These are phyloP conservation scores for Archaeoteleia sp. DNA, from an alignment of 2,888 invertebrate genomes.

Conservation along the genomic window DNA sequence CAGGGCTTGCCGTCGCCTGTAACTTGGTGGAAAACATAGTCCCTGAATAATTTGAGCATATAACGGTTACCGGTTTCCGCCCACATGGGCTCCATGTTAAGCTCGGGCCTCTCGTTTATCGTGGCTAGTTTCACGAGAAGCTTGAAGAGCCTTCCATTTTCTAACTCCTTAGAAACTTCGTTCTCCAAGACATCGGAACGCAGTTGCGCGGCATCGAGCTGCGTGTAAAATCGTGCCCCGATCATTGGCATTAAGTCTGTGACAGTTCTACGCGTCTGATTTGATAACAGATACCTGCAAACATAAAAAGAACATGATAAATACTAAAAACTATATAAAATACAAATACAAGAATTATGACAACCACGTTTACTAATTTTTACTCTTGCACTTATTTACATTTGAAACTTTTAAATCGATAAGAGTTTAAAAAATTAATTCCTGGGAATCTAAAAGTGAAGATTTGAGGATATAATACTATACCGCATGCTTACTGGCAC, in stretches of 20 bases:
- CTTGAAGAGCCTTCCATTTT: conserved; percentile 94
- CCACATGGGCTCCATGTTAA: conserved; percentile 95
- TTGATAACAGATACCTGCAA: conserved; percentile 84
- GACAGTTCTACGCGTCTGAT: conserved; percentile 83
- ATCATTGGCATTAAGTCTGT: conserved; percentile 99
- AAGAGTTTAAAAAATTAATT: no score
- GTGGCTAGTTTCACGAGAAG: conserved; percentile 93
- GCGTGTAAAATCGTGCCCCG: conserved; percentile 96
- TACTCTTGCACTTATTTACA: no score
- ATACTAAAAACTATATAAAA: not conserved
- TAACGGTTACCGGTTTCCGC: conserved; percentile 99
- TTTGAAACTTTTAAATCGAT: no score
- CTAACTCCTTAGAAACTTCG: conserved; percentile 93
- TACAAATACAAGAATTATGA: no score
- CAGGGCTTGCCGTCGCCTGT: conserved; percentile 94
- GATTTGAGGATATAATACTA: no score
- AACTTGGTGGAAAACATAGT: conserved; percentile 97
- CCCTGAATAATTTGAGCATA: conserved; percentile 97
- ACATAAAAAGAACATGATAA: not conserved
- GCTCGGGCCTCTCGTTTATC: conserved; percentile 97
- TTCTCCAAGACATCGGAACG: conserved; percentile 93
- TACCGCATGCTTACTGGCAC: no score
- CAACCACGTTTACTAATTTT: no score
- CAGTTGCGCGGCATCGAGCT: conserved; percentile 92
- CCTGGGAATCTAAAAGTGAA: no score